Base-by-base conservation (phyloP, 1,140 invertebrate genomes). In the Hermatobates lingyangjiaoensis region DNA sequence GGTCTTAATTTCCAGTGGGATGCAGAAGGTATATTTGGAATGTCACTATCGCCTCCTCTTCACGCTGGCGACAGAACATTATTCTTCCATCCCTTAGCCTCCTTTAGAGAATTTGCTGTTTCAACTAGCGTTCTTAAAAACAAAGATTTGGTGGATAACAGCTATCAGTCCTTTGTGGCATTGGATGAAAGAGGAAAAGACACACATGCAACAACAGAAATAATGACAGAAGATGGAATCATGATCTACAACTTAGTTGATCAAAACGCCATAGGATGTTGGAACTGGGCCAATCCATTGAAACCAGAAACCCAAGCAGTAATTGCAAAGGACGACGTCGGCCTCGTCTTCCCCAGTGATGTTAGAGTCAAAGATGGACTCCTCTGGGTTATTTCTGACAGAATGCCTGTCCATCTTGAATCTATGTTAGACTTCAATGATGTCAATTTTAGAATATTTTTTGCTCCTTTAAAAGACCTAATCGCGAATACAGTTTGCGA, bases 1-100 rank as follows among this genome's bases (percentile, higher is more conserved):
- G 81, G 81, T 2, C 62, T 86, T 1, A 85, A 85, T 60, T 87
- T 85, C 69, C 81, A 86, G 64, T 87, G 83, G 83, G 73, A 71
- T 4, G 74, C 77, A 44, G 83, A 87, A 64, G 83, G 83, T 4
- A 81, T 87, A 42, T 87, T 87, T 54, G 83, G 83, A 1, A 79
- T 87, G 64, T 74, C 77, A 0, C 60, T 85, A 2, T 77, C 81
- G 0, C 75, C 81, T 1, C 62, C 74, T 10, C 68, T 74, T 1
- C 53, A 64, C 18, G 76, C 81, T 56, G 81, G 80, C 28, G 81
- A 68, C 57, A 73, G 79, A 52, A 77, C 75, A 0, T 62, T 86
- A 7, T 83, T 79, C 61, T 86, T 87, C 66, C 81, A 79, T 60
- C 81, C 83, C 1, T 60, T 87, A 27, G 77, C 81, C 30, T 84